phyloP scores from a whole-genome alignment of 2,113 vertebrate species.

The Dicrurus megarhynchus region DNA sequence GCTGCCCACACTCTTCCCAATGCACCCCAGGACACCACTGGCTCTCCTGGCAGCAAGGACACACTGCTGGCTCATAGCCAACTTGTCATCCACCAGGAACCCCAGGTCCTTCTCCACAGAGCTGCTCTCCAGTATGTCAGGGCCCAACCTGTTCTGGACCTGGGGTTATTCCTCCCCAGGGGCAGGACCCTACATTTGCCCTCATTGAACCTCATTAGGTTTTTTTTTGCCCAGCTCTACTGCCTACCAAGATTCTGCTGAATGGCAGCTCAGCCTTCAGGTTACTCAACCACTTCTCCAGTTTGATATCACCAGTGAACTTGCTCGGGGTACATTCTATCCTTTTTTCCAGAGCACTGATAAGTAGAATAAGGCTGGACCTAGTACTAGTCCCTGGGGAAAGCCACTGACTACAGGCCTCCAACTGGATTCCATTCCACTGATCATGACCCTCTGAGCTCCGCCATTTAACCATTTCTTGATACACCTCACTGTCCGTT shows the following conservation, averaged over 20 bases:
- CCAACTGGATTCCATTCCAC: not conserved
- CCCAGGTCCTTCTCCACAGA: not conserved
- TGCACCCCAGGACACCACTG: not conserved
- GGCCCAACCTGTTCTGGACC: not conserved
- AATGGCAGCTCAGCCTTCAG: not conserved
- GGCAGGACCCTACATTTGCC: not conserved
- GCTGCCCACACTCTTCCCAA: not conserved
- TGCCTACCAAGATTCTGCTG: not conserved
- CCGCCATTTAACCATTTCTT: not conserved
- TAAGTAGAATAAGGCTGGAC: not conserved
- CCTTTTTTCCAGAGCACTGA: not conserved
- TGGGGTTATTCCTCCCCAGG: not conserved
- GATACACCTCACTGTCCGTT: not conserved
- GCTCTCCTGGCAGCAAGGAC: not conserved
- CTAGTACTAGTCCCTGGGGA: not conserved
- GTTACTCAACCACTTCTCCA: not conserved
- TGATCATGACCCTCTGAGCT: not conserved
- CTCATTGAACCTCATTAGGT: not conserved
- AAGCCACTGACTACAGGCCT: not conserved
- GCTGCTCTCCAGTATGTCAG: not conserved
- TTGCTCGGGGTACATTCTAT: not conserved
- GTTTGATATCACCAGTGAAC: not conserved
- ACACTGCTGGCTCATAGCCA: not conserved
- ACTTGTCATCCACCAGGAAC: not conserved
- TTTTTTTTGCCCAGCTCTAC: not conserved